Evolutionary conservation across 2,888 invertebrate genomes (phyloP).

Genomic region (Aelia acuminata): DNA sequence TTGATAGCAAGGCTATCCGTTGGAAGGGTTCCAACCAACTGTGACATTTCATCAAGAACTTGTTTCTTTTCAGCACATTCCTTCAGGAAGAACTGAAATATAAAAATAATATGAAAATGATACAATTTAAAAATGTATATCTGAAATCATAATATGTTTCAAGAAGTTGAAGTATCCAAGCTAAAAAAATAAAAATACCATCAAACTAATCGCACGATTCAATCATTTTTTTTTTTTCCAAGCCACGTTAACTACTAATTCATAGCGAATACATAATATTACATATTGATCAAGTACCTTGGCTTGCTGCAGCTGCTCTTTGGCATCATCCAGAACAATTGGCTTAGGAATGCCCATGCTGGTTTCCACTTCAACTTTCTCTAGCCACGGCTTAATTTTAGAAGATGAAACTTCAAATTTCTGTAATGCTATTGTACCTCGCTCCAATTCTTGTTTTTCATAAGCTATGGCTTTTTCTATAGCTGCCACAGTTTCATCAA

Average conservation of each 20-base stretch:
- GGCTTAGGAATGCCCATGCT: conserved; percentile 75
- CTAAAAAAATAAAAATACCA: too few species aligned
- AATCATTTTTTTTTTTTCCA: not conserved
- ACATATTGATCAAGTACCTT: conserved; percentile 68
- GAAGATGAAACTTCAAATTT: conserved; percentile 80
- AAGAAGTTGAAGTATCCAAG: too few species aligned
- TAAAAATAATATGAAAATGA: conserved; percentile 57
- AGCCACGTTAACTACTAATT: not conserved
- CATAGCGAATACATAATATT: not conserved
- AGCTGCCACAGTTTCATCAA: conserved; percentile 62
- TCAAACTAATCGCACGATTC: too few species aligned
- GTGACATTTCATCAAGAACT: conserved; percentile 81
- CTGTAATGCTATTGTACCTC: conserved; percentile 88
- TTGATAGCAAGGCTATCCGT: conserved; percentile 63
- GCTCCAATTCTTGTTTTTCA: conserved; percentile 81
- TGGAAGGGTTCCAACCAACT: conserved; percentile 72
- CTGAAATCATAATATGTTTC: not conserved
- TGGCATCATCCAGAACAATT: conserved; percentile 84
- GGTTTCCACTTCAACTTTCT: conserved; percentile 87
- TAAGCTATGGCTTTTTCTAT: conserved; percentile 69
- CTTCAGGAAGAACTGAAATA: conserved; percentile 77
- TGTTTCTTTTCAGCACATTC: conserved; percentile 84
- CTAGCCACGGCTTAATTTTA: conserved; percentile 88
- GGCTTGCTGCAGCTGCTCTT: conserved; percentile 80
- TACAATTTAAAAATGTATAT: not conserved